Evolutionary conservation across 2,113 vertebrate genomes (phyloP).

Genomic region (Halcyon senegalensis): DNA sequence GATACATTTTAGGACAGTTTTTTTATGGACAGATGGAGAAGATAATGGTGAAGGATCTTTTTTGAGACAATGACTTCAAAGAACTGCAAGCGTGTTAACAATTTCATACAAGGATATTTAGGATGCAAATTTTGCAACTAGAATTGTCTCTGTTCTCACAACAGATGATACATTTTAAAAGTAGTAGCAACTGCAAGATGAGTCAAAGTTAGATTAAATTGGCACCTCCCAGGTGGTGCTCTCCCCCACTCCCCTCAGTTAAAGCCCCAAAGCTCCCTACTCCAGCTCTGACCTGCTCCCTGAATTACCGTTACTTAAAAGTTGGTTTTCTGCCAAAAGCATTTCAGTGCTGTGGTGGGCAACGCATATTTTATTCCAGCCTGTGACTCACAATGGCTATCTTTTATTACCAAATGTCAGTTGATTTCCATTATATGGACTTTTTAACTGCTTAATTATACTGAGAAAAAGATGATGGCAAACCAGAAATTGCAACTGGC

Average conservation of each 20-base stretch:
- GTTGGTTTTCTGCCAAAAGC: not conserved
- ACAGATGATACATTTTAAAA: conserved; percentile 26
- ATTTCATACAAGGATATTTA: not conserved
- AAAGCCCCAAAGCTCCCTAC: rapidly evolving
- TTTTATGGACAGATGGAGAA: not conserved
- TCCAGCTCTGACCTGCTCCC: not conserved
- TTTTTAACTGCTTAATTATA: not conserved
- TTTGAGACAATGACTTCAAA: not conserved
- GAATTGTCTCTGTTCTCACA: conserved; percentile 5
- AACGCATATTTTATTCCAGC: not conserved
- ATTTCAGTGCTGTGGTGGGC: not conserved
- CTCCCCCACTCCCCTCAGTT: not conserved
- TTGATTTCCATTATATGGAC: not conserved
- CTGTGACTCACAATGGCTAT: not conserved
- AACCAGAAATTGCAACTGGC: not conserved
- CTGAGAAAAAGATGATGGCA: not conserved
- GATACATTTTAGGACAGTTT: not conserved
- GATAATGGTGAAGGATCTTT: not conserved
- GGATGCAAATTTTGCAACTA: not conserved
- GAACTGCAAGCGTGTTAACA: not conserved
- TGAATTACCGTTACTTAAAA: not conserved
- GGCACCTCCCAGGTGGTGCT: not conserved
- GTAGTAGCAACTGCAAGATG: not conserved
- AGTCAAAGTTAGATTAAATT: not conserved
- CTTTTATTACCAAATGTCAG: not conserved